These are phyloP conservation scores for Heteractis magnifica DNA, from an alignment of 92 coral and sea anemone species.

Conservation along the genomic window DNA sequence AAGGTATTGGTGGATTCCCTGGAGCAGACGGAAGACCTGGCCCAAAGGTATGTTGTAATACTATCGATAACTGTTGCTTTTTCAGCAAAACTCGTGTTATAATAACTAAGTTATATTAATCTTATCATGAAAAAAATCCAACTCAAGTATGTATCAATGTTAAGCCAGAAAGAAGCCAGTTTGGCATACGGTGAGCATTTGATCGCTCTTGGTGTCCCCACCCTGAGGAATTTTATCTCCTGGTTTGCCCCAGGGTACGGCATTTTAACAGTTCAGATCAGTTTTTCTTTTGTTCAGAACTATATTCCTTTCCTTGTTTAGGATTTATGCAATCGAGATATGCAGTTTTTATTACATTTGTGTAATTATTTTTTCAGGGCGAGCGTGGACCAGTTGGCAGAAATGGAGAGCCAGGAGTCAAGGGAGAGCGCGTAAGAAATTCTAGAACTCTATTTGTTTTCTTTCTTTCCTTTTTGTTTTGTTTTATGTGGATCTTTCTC, in stretches of 20 bases:
- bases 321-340: too few relatives aligned
- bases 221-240: too few relatives aligned
- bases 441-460: neutral
- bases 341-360: neutral
- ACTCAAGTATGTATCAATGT: too few relatives aligned
- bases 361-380: constrained; percentile 37
- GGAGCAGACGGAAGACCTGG: constrained; percentile 58
- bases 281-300: neutral
- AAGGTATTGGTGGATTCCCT: constrained; percentile 61
- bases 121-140: too few relatives aligned
- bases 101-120: too few relatives aligned
- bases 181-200: too few relatives aligned
- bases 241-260: too few relatives aligned
- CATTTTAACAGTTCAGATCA: neutral
- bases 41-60: constrained; percentile 30
- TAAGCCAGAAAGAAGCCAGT: too few relatives aligned
- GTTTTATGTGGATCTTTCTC: neutral
- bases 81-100: too few relatives aligned
- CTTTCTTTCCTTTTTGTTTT: neutral
- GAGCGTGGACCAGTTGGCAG: constrained; percentile 67
- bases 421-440: constrained; percentile 56
- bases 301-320: too few relatives aligned
- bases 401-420: constrained; percentile 48
- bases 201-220: too few relatives aligned
- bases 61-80: too few relatives aligned